Percentiles rank a stretch among this genome's conserved stretches.
Conservation (phyloP, 2,888 invertebrate species). For the Zygothrica quintamaculata region DNA sequence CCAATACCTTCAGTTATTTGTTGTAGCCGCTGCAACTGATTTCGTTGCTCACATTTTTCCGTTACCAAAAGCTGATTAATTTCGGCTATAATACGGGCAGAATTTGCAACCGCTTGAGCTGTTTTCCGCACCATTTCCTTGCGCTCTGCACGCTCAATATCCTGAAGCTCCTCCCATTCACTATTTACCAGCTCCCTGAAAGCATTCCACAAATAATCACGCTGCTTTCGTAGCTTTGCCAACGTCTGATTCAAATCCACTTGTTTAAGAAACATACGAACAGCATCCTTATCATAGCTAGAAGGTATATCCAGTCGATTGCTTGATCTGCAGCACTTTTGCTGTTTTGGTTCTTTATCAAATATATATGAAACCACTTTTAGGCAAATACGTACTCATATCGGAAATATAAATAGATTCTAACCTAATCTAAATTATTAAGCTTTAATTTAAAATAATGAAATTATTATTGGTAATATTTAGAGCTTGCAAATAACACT, state of each 20-base stretch:
- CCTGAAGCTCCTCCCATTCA: conserved; percentile 18
- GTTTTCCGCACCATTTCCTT: conserved; percentile 3
- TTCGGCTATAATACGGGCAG: conserved; percentile 25
- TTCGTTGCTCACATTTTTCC: background rate
- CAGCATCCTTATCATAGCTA: conserved; percentile 53
- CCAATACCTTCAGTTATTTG: background rate
- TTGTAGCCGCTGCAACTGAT: background rate
- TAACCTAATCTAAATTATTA: too few species aligned
- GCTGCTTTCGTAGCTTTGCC: conserved; percentile 37
- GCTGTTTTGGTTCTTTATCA: conserved; percentile 16
- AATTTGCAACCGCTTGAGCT: background rate
- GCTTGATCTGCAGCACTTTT: conserved; percentile 1
- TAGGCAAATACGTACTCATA: conserved; percentile 7
- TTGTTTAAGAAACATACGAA: conserved; percentile 51
- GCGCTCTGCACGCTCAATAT: conserved; percentile 4
- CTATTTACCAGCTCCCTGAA: conserved; percentile 47
- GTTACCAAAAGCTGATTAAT: conserved; percentile 29
- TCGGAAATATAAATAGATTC: background rate
- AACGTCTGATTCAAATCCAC: conserved; percentile 28
- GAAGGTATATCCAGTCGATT: conserved; percentile 43
- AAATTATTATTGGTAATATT: too few species aligned
- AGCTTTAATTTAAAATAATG: too few species aligned
- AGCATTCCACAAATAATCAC: conserved; percentile 54
- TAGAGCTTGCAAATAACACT: too few species aligned
- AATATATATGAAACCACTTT: conserved; percentile 12